Percentiles rank a stretch among this genome's conserved stretches.
Evolutionary conservation across 2,888 invertebrate species (phyloP).

Genomic region (Melinaea marsaeus): DNA sequence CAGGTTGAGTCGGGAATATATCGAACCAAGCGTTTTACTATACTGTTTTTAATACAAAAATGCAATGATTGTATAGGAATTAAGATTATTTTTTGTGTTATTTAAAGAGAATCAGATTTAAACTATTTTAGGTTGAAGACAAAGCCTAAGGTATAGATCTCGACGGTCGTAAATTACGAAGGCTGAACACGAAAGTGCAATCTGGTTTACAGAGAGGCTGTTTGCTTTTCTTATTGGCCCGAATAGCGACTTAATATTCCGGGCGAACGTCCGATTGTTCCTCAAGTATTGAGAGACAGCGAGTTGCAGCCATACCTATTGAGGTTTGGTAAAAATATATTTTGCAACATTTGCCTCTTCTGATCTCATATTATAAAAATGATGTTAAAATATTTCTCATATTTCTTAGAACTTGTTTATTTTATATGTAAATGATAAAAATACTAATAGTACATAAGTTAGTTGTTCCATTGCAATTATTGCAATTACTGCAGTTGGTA

Average conservation of each 20-base stretch:
- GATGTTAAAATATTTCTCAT: too few species aligned
- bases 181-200: constrained; percentile 38
- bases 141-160: constrained; percentile 13
- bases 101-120: constrained; percentile 10
- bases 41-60: constrained; percentile 3
- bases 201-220: constrained; percentile 40
- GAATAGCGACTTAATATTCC: constrained; percentile 45
- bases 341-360: too few species aligned
- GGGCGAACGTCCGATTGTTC: constrained; percentile 13
- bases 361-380: too few species aligned
- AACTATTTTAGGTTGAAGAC: constrained; percentile 13
- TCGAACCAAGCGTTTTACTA: neutral
- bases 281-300: constrained; percentile 13
- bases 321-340: too few species aligned
- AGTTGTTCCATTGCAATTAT: too few species aligned
- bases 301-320: neutral
- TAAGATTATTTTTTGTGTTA: constrained; percentile 4
- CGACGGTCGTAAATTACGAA: constrained; percentile 29
- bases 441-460: too few species aligned
- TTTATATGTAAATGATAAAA: too few species aligned
- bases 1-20: neutral
- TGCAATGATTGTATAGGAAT: neutral
- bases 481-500: too few species aligned
- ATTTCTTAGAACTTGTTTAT: too few species aligned
- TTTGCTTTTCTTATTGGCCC: constrained; percentile 43